phyloP scores from a whole-genome alignment of 2,797 vertebrate species.

The Helarctos malayanus region DNA sequence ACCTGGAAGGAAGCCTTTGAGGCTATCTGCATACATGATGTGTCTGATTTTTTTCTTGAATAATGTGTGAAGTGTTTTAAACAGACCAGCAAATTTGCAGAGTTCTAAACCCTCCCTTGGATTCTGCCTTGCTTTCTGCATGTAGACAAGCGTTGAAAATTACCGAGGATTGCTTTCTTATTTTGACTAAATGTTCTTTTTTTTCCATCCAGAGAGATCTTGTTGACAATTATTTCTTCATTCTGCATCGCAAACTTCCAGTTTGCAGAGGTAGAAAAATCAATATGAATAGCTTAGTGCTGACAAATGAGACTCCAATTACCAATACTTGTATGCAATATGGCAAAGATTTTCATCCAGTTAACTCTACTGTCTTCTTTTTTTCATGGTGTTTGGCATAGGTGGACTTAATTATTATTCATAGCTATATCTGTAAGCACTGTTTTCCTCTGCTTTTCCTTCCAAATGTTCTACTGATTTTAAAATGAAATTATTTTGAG shows the following conservation, averaged over 20 bases:
- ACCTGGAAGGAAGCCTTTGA: constrained; percentile 54
- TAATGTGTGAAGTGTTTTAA: constrained; percentile 66
- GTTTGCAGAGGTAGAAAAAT: constrained; percentile 76
- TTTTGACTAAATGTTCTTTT: constrained; percentile 68
- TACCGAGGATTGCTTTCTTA: constrained; percentile 62
- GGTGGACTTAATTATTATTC: constrained; percentile 37
- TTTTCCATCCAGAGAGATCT: constrained; percentile 53
- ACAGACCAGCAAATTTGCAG: constrained; percentile 35
- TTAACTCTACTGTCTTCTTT: constrained; percentile 33
- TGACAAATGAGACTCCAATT: constrained; percentile 65
- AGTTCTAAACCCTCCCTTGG: constrained; percentile 11
- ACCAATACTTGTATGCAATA: constrained; percentile 27
- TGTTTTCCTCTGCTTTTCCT: constrained; percentile 40
- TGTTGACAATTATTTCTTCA: constrained; percentile 77
- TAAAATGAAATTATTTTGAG: constrained; percentile 67
- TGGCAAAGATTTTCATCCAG: constrained; percentile 32
- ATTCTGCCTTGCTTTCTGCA: constrained; percentile 57
- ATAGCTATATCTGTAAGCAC: constrained; percentile 1
- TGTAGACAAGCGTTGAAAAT: constrained; percentile 60
- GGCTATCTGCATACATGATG: constrained; percentile 11
- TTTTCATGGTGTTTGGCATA: constrained; percentile 40
- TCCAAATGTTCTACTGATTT: constrained; percentile 46
- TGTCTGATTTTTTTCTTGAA: constrained; percentile 62
- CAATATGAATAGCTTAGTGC: constrained; percentile 72
- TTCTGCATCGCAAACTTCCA: constrained; percentile 64